Conservation (phyloP, 2,888 invertebrate species). For the Ennomos fuscantarius region DNA sequence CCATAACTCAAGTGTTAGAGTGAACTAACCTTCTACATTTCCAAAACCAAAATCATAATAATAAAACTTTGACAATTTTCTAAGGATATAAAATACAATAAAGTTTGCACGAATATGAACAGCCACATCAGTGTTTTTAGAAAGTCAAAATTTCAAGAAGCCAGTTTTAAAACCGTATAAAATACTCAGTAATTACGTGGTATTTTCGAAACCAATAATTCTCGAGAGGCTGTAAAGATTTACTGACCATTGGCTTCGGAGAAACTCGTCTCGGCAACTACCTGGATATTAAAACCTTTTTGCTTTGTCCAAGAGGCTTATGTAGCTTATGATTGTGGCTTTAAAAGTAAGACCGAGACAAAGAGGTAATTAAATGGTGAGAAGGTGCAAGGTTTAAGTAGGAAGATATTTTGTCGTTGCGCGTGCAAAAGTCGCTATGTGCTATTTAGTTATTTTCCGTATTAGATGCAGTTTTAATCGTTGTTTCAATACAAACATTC, state of each 20-base stretch:
- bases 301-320: conserved; percentile 33
- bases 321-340: conserved; percentile 32
- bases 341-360: conserved; percentile 35
- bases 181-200: conserved; percentile 38
- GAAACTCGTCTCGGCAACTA: conserved; percentile 37
- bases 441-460: too few relatives aligned
- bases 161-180: conserved; percentile 33
- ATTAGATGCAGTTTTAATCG: too few relatives aligned
- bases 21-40: neutral
- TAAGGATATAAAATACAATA: conserved; percentile 8
- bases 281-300: conserved; percentile 38
- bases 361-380: conserved; percentile 30
- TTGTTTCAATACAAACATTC: too few relatives aligned
- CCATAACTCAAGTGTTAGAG: too few relatives aligned
- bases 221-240: conserved; percentile 44
- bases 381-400: conserved; percentile 13
- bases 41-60: neutral
- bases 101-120: conserved; percentile 17
- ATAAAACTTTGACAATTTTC: neutral
- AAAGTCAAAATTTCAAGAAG: conserved; percentile 24
- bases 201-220: conserved; percentile 45
- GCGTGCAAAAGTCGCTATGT: too few relatives aligned
- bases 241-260: conserved; percentile 40
- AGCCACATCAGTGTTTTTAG: conserved; percentile 20
- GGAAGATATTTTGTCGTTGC: too few relatives aligned